These are phyloP conservation scores for Belonocnema kinseyi DNA, from an alignment of 1,140 invertebrate species.

Conservation along the genomic window DNA sequence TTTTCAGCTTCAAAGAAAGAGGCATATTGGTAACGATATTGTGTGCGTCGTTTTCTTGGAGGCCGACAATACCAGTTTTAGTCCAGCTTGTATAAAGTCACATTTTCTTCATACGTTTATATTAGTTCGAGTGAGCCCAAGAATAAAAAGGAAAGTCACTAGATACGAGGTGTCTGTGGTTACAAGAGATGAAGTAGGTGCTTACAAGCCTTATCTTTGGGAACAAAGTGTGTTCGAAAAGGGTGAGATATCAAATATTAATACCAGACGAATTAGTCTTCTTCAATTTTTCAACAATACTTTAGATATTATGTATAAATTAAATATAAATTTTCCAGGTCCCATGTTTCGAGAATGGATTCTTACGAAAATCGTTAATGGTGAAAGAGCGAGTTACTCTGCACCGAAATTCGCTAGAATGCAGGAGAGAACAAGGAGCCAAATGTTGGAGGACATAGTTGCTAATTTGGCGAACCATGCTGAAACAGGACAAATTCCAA, in stretches of 20 bases:
- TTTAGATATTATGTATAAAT: slow-evolving; percentile 2
- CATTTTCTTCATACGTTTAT: slow-evolving; percentile 96
- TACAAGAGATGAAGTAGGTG: slow-evolving; percentile 96
- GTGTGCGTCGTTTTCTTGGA: slow-evolving; percentile 96
- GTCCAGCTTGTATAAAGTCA: slow-evolving; percentile 93
- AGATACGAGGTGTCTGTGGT: slow-evolving; percentile 95
- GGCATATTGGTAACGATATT: slow-evolving; percentile 98
- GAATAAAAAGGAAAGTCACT: slow-evolving; percentile 89
- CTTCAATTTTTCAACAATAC: neutral
- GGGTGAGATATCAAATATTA: slow-evolving; percentile 74
- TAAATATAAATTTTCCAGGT: slow-evolving; percentile 49
- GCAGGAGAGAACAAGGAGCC: slow-evolving; percentile 92
- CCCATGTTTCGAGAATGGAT: slow-evolving; percentile 93
- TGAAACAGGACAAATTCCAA: slow-evolving; percentile 96
- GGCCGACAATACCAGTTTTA: slow-evolving; percentile 93
- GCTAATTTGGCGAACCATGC: slow-evolving; percentile 95
- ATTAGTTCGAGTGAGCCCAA: slow-evolving; percentile 89
- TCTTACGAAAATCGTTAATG: slow-evolving; percentile 97
- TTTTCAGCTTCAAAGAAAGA: slow-evolving; percentile 91
- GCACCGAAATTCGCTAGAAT: slow-evolving; percentile 97
- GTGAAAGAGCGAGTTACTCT: slow-evolving; percentile 96
- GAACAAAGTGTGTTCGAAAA: slow-evolving; percentile 96
- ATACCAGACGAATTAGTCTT: neutral
- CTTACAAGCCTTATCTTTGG: slow-evolving; percentile 97
- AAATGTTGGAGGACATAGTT: slow-evolving; percentile 96